These are phyloP conservation scores for Drosophila seclusa DNA, from an alignment of 2,888 invertebrate species.

Conservation along the genomic window DNA sequence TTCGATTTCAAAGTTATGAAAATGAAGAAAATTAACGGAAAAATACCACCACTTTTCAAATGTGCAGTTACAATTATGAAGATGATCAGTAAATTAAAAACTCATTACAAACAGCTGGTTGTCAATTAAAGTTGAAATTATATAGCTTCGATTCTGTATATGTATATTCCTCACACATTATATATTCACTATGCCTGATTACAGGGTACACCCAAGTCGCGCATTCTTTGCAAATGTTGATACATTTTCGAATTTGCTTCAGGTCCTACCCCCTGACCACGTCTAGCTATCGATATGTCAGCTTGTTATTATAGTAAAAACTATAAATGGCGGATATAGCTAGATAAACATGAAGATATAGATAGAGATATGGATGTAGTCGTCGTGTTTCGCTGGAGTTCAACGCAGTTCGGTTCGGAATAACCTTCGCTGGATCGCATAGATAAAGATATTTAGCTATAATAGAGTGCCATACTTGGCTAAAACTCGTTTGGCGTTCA, in stretches of 20 bases:
- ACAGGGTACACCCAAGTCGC: neutral
- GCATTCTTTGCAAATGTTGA: neutral
- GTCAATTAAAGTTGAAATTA: neutral
- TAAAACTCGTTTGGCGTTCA: conserved; percentile 55
- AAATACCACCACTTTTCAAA: neutral
- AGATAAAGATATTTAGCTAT: conserved; percentile 41
- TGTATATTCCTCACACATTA: neutral
- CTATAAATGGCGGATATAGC: conserved; percentile 8
- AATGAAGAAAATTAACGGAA: neutral
- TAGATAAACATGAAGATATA: conserved; percentile 1
- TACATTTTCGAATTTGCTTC: conserved; percentile 4
- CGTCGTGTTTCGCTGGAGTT: conserved; percentile 21
- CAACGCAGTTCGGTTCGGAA: conserved; percentile 34
- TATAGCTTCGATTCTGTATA: neutral
- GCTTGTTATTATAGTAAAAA: conserved; percentile 34
- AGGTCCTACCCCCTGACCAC: conserved; percentile 18
- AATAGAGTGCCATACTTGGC: conserved; percentile 33
- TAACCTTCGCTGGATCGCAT: conserved; percentile 44
- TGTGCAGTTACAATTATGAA: neutral
- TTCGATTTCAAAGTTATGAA: neutral
- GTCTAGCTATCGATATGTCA: conserved; percentile 11
- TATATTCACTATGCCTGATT: neutral
- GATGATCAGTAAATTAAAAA: neutral
- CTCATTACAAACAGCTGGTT: neutral
- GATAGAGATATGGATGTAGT: conserved; percentile 1